phyloP scores from a whole-genome alignment of 1,140 invertebrate genomes.

The Cyclina sinensis region DNA sequence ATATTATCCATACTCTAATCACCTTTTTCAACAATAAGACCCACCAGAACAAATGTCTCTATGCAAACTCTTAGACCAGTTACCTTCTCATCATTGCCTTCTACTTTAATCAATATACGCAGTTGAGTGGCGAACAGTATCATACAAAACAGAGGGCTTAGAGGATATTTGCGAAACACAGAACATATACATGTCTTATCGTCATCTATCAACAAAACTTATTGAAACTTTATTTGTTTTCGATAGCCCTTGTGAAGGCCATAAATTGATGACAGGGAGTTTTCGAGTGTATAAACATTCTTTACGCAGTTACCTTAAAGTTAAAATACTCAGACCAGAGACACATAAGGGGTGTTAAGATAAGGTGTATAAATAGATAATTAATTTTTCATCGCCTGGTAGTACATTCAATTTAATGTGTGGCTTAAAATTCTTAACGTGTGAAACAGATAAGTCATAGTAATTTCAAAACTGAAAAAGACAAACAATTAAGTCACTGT shows the following conservation, averaged over 20 bases:
- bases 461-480: too few species aligned
- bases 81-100: background rate
- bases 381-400: too few species aligned
- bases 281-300: conserved; percentile 25
- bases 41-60: conserved; percentile 8
- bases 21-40: background rate
- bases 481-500: too few species aligned
- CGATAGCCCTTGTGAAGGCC: conserved; percentile 16
- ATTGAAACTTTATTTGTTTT: conserved; percentile 23
- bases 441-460: too few species aligned
- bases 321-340: background rate
- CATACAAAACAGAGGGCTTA: background rate
- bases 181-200: background rate
- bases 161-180: background rate
- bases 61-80: background rate
- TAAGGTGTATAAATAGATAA: background rate
- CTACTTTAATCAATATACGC: conserved; percentile 5
- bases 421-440: too few species aligned
- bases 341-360: background rate
- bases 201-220: conserved; percentile 24
- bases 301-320: background rate
- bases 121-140: background rate
- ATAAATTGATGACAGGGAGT: background rate
- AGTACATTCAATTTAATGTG: too few species aligned
- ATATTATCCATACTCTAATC: background rate